A percentile compares a stretch with the other conserved stretches of the same genome.
phyloP scores from a whole-genome alignment of 1,140 invertebrate species.

The Colletes latitarsis region DNA sequence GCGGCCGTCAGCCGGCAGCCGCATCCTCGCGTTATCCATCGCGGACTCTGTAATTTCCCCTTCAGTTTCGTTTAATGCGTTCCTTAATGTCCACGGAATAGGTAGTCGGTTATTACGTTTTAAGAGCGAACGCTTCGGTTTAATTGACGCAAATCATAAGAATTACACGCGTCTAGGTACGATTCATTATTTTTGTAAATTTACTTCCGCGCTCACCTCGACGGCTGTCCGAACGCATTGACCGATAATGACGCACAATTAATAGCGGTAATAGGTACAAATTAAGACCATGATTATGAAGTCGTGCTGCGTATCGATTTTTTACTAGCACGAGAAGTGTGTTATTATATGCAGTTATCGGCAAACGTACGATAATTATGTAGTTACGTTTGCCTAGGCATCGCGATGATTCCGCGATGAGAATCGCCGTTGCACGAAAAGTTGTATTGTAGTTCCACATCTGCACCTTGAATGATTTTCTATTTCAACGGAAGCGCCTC shows the following conservation, averaged over 20 bases:
- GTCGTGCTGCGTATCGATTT: background rate
- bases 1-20: background rate
- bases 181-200: background rate
- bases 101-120: conserved; percentile 4
- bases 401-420: background rate
- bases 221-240: background rate
- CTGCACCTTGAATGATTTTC: background rate
- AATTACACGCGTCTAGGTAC: conserved; percentile 3
- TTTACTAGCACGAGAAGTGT: background rate
- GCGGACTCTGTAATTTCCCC: conserved; percentile 12
- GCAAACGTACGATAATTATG: conserved; percentile 18
- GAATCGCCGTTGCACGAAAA: background rate
- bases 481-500: background rate
- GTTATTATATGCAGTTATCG: conserved; percentile 40
- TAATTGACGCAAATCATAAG: conserved; percentile 41
- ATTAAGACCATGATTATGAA: conserved; percentile 16
- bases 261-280: background rate
- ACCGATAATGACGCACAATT: conserved; percentile 27
- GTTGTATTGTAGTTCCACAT: background rate
- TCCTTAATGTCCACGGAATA: background rate
- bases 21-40: background rate
- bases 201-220: background rate
- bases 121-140: background rate
- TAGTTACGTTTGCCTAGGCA: background rate
- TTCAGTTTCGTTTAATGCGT: conserved; percentile 21